Conservation (phyloP, 2,113 vertebrate genomes). For the Chloropsis hardwickii region DNA sequence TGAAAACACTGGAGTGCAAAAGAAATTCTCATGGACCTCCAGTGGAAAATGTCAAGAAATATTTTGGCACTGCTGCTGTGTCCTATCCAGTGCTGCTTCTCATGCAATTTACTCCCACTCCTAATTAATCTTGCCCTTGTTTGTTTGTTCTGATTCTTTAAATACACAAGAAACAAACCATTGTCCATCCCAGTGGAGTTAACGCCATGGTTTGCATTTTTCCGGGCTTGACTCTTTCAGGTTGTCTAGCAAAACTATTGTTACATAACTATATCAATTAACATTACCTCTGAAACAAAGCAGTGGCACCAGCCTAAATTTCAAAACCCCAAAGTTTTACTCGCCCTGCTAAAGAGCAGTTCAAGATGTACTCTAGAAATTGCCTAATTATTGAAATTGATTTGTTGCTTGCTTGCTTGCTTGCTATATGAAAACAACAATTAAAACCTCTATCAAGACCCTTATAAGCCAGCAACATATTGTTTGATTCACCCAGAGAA, state of each 20-base stretch:
- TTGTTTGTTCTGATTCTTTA: constrained; percentile 17
- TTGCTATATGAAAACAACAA: not conserved
- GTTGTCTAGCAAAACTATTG: not conserved
- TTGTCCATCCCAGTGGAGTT: not conserved
- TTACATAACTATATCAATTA: not conserved
- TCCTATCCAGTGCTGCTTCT: not conserved
- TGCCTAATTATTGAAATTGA: not conserved
- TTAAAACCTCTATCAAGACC: not conserved
- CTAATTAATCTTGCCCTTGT: not conserved
- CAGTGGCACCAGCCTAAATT: not conserved
- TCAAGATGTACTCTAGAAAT: not conserved
- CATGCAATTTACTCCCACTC: not conserved
- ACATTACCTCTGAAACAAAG: not conserved
- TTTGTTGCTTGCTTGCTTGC: not conserved
- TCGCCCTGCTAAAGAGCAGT: not conserved
- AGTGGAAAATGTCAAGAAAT: not conserved
- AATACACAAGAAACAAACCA: not conserved
- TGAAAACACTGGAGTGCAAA: not conserved
- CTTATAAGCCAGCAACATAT: not conserved
- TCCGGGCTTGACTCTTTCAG: not conserved
- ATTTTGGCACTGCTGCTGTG: not conserved
- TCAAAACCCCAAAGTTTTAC: not conserved
- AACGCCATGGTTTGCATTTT: not conserved
- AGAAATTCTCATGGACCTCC: not conserved
- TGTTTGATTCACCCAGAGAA: not conserved